Base-by-base conservation (phyloP, 2,113 vertebrate genomes). In the Barbus barbus region DNA sequence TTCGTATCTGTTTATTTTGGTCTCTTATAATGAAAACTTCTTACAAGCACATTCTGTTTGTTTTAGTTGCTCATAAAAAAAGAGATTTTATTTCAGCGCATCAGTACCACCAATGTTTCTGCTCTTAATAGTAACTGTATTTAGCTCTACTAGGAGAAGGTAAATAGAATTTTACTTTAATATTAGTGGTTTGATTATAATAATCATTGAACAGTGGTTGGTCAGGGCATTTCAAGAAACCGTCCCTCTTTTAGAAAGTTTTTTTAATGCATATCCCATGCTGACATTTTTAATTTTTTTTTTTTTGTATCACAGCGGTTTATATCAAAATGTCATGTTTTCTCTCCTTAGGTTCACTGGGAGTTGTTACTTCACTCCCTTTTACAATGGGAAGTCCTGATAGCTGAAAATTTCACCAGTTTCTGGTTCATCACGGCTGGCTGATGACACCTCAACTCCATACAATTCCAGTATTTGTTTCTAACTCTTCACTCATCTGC, bases 351-450 rank as follows among this genome's bases (percentile, higher is more conserved):
- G 93, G 91, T 92, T 91, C 88, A 85, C 84, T 28, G 85, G 87
- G 89, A 89, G 90, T 89, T 87, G 87, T 84, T 91, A 79, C 85
- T 89, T 38, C 48, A n/a, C 58, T 60, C 33, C 33, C 60, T 81
- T 82, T 84, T 94, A 93, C 93, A 94, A 93, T 92, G 91, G 91
- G 91, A 90, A 92, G 89, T 92, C 93, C 86, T 84, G 73, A 88
- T 78, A 86, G 83, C 87, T 89, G 87, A 90, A 86, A 83, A 83
- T 79, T 83, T 89, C 90, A 93, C 93, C 92, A 91, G 87, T 89
- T 87, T 14, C 89, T 92, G 92, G 91, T 93, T 84, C 87, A 85
- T 90, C 91, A 89, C 90, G 94, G 92, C 91, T 92, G 91, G 89
- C 89, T 91, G 91, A 93, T 93, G 93, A 92, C 92, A 92, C 92